These are phyloP conservation scores for Flexamia atlantica DNA, from an alignment of 2,888 invertebrate genomes.

Conservation along the genomic window DNA sequence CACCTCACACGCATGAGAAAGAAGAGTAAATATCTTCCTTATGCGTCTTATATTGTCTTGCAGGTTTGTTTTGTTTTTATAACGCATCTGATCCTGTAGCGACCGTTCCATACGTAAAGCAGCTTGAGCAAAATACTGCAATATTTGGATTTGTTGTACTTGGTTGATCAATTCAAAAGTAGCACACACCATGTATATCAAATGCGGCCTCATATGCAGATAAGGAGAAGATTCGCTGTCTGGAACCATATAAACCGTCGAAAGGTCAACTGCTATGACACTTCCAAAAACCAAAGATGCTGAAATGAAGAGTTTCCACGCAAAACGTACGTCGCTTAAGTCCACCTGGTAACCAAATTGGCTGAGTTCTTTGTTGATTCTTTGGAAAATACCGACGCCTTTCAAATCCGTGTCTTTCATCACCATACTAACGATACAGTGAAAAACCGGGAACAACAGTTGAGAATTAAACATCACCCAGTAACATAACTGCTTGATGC, in stretches of 20 bases:
- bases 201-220: not conserved
- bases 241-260: not conserved
- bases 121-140: not conserved
- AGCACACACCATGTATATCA: slow-evolving; percentile 1
- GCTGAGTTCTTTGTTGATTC: not conserved
- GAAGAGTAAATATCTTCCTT: not conserved
- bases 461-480: not conserved
- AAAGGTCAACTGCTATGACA: not conserved
- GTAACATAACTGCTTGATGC: not conserved
- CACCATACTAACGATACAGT: not conserved
- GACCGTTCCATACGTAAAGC: not conserved
- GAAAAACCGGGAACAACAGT: not conserved
- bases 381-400: not conserved
- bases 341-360: not conserved
- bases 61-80: not conserved
- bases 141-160: not conserved
- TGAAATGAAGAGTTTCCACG: not conserved
- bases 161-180: not conserved
- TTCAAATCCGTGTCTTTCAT: not conserved
- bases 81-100: not conserved
- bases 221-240: not conserved
- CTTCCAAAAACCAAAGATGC: not conserved
- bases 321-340: not conserved
- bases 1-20: not conserved
- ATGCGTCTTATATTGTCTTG: not conserved